Evolutionary conservation across 1,140 invertebrate genomes (phyloP).

Genomic region (Drosophila kanapiae): DNA sequence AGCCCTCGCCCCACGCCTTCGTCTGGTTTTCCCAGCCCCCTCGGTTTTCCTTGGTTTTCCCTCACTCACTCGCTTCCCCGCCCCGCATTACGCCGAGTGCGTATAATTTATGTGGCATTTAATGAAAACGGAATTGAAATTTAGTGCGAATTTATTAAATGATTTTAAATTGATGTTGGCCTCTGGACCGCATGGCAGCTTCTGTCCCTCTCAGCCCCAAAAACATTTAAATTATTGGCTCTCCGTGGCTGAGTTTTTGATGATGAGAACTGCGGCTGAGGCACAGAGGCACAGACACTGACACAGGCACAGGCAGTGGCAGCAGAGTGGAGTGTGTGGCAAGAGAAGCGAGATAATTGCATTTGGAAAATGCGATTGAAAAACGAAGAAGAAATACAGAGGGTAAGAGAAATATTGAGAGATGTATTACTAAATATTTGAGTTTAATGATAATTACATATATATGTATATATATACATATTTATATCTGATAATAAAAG

Average conservation of each 20-base stretch:
- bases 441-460: no score
- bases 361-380: conserved; percentile 21
- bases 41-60: neutral
- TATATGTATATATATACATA: no score
- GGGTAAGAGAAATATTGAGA: no score
- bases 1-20: neutral
- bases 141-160: conserved; percentile 83
- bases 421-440: neutral
- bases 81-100: conserved; percentile 32
- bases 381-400: neutral
- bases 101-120: conserved; percentile 84
- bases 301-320: no score
- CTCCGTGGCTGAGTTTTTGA: conserved; percentile 32
- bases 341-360: conserved; percentile 17
- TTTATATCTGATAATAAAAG: no score
- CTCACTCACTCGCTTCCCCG: neutral
- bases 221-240: conserved; percentile 41
- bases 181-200: conserved; percentile 35
- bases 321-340: no score
- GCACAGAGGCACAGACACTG: no score
- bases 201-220: conserved; percentile 4
- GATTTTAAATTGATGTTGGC: conserved; percentile 80
- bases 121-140: conserved; percentile 83
- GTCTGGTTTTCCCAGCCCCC: neutral
- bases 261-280: conserved; percentile 15